These are phyloP conservation scores for Clarias batrachus DNA, from an alignment of 2,113 vertebrate species.

Conservation along the genomic window DNA sequence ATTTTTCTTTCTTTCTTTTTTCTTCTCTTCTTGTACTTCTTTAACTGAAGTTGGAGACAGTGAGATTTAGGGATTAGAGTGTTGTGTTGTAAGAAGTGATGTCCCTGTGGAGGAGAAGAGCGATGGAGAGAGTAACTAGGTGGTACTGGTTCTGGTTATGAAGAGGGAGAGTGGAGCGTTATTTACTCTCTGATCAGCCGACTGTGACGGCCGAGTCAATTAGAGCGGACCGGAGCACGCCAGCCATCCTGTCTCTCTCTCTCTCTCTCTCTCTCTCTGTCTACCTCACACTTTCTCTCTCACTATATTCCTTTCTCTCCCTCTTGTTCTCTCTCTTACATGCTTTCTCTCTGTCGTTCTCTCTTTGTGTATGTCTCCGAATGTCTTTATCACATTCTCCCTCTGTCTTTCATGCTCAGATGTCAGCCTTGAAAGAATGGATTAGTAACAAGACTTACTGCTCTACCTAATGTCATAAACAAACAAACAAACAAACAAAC, in stretches of 20 bases:
- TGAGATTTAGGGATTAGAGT: not conserved
- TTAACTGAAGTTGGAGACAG: not conserved
- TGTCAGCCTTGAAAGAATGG: not conserved
- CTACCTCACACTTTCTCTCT: not conserved
- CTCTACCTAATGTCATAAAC: too few species aligned
- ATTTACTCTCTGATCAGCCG: not conserved
- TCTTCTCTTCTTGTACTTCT: not conserved
- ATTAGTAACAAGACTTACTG: not conserved
- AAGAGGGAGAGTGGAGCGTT: conserved; percentile 7
- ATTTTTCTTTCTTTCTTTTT: not conserved
- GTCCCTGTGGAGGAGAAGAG: not conserved
- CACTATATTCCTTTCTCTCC: not conserved
- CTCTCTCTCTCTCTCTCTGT: not conserved
- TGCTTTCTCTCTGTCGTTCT: too few species aligned
- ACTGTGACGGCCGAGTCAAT: conserved; percentile 4
- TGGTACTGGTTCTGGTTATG: conserved; percentile 3
- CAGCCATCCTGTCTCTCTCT: not conserved
- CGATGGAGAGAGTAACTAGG: not conserved
- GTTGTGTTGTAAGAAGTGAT: not conserved
- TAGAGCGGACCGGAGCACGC: not conserved
- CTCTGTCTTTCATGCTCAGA: not conserved
- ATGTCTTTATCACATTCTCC: not conserved
- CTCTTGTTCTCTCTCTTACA: too few species aligned
- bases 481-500: too few species aligned
- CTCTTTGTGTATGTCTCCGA: too few species aligned